phyloP scores from a whole-genome alignment of 2,888 invertebrate genomes.

The Ditula angustiorana region DNA sequence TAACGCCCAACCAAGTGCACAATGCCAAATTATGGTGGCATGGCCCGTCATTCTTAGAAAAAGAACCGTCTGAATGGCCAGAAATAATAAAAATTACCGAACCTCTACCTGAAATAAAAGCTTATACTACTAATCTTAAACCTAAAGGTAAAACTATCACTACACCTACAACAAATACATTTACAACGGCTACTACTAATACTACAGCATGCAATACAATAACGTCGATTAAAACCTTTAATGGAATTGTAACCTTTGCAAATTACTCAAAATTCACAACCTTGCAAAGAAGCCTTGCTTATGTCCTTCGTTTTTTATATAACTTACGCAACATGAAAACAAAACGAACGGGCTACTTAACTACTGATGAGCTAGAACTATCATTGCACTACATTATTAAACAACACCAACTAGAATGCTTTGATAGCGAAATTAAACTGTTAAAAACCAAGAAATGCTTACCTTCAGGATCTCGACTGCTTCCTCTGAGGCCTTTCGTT shows the following conservation, averaged over 20 bases:
- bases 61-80: background rate
- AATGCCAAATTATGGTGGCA: background rate
- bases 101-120: background rate
- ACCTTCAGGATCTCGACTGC: background rate
- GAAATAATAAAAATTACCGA: no score
- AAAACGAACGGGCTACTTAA: slow-evolving; percentile 23
- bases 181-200: background rate
- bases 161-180: background rate
- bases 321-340: slow-evolving; percentile 7
- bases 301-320: slow-evolving; percentile 7
- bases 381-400: slow-evolving; percentile 24
- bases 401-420: slow-evolving; percentile 19
- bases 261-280: no score
- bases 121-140: no score
- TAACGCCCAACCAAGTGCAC: background rate
- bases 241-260: no score
- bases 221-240: no score
- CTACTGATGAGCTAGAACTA: slow-evolving; percentile 4
- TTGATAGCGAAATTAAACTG: slow-evolving; percentile 11
- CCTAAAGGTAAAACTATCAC: background rate
- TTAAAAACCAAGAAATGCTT: slow-evolving; percentile 19
- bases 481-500: background rate
- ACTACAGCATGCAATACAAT: no score
- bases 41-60: background rate
- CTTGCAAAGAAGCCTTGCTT: no score